A percentile compares a stretch with the other conserved stretches of the same genome.
Evolutionary conservation across 1,140 invertebrate genomes (phyloP).

Genomic region (Rhizoglyphus robini): DNA sequence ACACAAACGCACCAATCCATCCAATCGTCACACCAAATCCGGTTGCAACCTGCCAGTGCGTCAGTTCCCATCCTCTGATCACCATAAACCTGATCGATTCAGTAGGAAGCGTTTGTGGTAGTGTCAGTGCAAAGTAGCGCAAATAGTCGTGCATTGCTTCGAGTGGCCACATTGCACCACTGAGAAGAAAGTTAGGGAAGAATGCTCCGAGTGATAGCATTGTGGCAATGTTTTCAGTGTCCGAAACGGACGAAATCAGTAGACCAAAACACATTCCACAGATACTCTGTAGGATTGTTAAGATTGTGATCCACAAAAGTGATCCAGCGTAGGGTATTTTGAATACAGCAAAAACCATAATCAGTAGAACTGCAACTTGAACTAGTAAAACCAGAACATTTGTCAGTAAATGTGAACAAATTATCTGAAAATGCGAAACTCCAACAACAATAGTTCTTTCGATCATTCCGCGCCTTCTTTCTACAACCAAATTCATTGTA

Average conservation of each 20-base stretch:
- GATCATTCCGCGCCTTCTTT: constrained; percentile 71
- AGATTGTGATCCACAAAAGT: constrained; percentile 52
- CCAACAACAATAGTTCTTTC: constrained; percentile 79
- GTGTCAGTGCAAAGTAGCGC: constrained; percentile 60
- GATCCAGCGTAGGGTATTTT: constrained; percentile 62
- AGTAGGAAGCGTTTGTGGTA: constrained; percentile 70
- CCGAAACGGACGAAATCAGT: constrained; percentile 69
- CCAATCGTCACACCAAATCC: too few relatives aligned
- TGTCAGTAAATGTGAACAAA: constrained; percentile 84
- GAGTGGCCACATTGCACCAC: constrained; percentile 71
- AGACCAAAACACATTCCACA: constrained; percentile 90
- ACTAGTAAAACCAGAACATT: constrained; percentile 82
- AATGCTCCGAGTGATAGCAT: constrained; percentile 83
- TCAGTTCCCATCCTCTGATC: constrained; percentile 19
- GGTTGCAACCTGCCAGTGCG: neutral
- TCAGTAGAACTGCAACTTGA: constrained; percentile 68
- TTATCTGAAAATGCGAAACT: constrained; percentile 71
- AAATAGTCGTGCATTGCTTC: constrained; percentile 78
- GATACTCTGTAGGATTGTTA: constrained; percentile 60
- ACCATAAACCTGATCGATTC: constrained; percentile 22
- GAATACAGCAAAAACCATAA: constrained; percentile 69
- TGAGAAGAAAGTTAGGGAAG: constrained; percentile 70
- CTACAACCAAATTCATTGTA: constrained; percentile 75
- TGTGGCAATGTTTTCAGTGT: constrained; percentile 78
- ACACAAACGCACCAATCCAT: too few relatives aligned